phyloP scores from a whole-genome alignment of 92 coral and sea anemone species.

The Paramuricea clavata region DNA sequence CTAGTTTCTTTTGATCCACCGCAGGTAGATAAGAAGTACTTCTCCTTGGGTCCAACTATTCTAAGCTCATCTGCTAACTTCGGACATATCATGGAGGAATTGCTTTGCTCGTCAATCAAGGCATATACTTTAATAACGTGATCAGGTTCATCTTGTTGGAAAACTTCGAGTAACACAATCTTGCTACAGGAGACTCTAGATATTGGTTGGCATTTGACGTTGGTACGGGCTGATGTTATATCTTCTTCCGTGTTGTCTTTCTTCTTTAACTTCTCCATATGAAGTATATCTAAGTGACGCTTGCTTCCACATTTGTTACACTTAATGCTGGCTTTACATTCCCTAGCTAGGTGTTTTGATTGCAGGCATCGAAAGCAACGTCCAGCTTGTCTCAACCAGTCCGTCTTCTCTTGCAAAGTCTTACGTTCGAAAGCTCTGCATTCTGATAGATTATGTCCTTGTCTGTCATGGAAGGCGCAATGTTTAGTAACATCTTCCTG shows the following conservation, averaged over 20 bases:
- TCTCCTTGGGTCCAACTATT: slow-evolving; percentile 50
- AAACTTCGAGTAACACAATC: background rate
- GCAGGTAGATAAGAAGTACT: slow-evolving; percentile 66
- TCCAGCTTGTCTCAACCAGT: background rate
- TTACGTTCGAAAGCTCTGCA: background rate
- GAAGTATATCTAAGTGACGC: background rate
- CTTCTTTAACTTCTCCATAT: background rate
- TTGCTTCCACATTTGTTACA: background rate
- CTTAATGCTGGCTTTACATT: background rate
- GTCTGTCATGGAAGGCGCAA: background rate
- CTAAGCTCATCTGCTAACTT: slow-evolving; percentile 58
- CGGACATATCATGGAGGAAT: slow-evolving; percentile 34
- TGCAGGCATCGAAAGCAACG: background rate
- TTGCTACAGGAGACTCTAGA: background rate
- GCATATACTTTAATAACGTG: background rate
- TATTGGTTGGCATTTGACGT: background rate
- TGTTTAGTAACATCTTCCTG: background rate
- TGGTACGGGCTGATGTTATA: background rate
- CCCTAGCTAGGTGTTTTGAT: background rate
- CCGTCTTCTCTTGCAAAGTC: background rate
- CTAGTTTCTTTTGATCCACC: slow-evolving; percentile 54
- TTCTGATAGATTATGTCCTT: background rate
- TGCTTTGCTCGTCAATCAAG: background rate
- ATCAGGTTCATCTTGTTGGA: background rate
- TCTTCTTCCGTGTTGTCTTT: slow-evolving; percentile 4